Percentiles rank a stretch among this genome's conserved stretches.
Evolutionary conservation across 2,113 vertebrate species (phyloP).

Genomic region (Callospermophilus lateralis): DNA sequence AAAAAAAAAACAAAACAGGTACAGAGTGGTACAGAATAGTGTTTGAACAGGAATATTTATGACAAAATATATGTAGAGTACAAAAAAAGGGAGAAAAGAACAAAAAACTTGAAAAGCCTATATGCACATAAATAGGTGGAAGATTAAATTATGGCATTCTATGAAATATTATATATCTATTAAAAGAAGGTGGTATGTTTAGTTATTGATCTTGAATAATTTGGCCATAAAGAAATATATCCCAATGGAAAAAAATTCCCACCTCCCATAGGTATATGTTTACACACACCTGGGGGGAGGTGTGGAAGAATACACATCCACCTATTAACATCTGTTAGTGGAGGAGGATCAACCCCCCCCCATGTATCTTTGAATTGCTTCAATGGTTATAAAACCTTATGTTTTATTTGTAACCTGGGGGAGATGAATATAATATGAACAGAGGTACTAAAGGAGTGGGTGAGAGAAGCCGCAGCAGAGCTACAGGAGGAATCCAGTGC

Average conservation of each 20-base stretch:
- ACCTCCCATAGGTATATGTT: neutral
- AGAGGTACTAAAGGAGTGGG: fast-evolving
- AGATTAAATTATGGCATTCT: neutral
- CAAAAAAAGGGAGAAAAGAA: neutral
- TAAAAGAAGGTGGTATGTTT: neutral
- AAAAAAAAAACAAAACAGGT: neutral
- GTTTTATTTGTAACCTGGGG: neutral
- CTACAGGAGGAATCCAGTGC: neutral
- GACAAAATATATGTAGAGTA: neutral
- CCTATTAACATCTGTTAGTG: neutral
- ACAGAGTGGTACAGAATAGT: neutral
- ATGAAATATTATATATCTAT: neutral
- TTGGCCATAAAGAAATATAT: neutral
- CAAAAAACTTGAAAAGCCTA: neutral
- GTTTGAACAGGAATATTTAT: conserved; percentile 27
- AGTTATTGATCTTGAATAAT: neutral
- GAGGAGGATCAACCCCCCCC: neutral
- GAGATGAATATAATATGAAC: conserved; percentile 1
- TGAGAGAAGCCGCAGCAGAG: neutral
- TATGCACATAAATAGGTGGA: neutral
- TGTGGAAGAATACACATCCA: neutral
- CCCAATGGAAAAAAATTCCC: neutral
- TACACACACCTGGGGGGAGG: neutral
- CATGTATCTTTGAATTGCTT: neutral
- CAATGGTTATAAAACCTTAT: neutral